Evolutionary conservation across 2,113 vertebrate genomes (phyloP).

Genomic region (Meriones unguiculatus): DNA sequence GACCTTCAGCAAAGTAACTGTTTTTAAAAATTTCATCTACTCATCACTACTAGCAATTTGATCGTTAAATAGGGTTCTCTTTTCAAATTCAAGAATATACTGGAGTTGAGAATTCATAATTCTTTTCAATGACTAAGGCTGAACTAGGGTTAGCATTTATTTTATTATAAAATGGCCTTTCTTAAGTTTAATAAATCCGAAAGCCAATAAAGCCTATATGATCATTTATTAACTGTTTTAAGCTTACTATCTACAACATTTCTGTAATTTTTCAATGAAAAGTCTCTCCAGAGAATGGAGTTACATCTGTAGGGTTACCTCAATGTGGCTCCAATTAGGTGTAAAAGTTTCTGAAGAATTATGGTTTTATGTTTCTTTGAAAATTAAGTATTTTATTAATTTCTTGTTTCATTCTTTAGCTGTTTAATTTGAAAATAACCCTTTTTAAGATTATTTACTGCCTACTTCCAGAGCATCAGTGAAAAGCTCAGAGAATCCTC

Average conservation of each 20-base stretch:
- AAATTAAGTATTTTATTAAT: not conserved
- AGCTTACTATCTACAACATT: constrained; percentile 18
- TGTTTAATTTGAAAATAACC: constrained; percentile 42
- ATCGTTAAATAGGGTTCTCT: not conserved
- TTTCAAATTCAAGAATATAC: constrained; percentile 38
- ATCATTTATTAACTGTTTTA: constrained; percentile 37
- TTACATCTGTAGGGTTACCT: not conserved
- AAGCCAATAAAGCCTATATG: not conserved
- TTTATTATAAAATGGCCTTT: constrained; percentile 11
- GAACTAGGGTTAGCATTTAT: constrained; percentile 48
- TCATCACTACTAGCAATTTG: not conserved
- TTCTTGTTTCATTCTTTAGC: not conserved
- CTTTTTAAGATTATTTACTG: not conserved
- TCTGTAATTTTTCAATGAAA: constrained; percentile 53
- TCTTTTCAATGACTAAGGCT: constrained; percentile 22
- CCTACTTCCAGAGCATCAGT: too few relatives aligned
- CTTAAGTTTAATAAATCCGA: constrained; percentile 59
- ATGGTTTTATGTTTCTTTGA: not conserved
- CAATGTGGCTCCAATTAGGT: not conserved
- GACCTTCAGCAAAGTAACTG: not conserved
- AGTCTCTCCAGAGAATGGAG: constrained; percentile 37
- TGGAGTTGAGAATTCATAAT: constrained; percentile 9
- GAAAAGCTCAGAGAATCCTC: not conserved
- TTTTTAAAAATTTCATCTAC: not conserved
- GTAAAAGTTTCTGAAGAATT: not conserved